Base-by-base conservation (phyloP, 1,140 invertebrate genomes). In the Oscheius sp. region DNA sequence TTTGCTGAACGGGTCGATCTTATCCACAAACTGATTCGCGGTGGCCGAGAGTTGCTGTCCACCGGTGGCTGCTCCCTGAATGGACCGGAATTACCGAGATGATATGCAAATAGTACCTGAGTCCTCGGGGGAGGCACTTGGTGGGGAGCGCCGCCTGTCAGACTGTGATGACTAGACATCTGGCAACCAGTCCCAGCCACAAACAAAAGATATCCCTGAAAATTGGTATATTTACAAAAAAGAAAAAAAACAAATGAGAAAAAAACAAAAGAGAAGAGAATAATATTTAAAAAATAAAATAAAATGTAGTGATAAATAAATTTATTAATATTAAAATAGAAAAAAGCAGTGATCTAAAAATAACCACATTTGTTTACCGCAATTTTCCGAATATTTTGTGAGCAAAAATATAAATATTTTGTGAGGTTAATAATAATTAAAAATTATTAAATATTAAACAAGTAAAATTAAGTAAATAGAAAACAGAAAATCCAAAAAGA, bases 21-120 rank as follows among this genome's bases (percentile, higher is more conserved):
- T 83, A 52, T 83, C 82, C 42, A 83, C 82, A 63, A 83, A 83
- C 63, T 83, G 81, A 72, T 80, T 82, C 18, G 81, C 81, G 28
- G 80, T 84, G 4, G 81, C 81, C 4, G 81, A 83, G 15, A 83
- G 77, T 38, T 80, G 80, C 38, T 80, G 78, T 2, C 82, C 82
- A 28, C 81, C 81, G 13, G 81, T 84, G 15, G 81, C 81, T 29
- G 81, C 74, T 36, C 81, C 81, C 45, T 82, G 69, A 20, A 66
- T 15, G 18, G 28, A n/a, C 20, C 4, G 13, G 28, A 29, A n/a
- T 32, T 32, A 31, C 59, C 13, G 34, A 4, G 13, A 7, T 63
- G 10, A 28, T 63, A 63, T 63, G 18, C n/a, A 29, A 63, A n/a
- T n/a, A 63, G 34, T 10, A 68, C 66, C 45, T 68, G 72, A 26